Evolutionary conservation across 2,888 invertebrate genomes (phyloP).

Genomic region (Eupithecia abbreviata): DNA sequence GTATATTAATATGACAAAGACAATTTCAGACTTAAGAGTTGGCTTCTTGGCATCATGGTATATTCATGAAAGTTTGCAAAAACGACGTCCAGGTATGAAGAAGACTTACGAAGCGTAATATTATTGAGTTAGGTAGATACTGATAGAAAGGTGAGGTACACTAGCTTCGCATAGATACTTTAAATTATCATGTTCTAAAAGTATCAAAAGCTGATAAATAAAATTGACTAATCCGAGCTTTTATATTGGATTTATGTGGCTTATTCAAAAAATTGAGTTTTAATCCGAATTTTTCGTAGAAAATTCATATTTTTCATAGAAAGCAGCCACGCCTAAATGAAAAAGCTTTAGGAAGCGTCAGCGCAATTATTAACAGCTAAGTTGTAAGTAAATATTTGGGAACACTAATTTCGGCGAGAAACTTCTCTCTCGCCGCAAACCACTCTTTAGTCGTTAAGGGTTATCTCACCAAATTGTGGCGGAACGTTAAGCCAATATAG

Average conservation of each 20-base stretch:
- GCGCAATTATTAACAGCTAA: conserved; percentile 13
- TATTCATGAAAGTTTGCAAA: background rate
- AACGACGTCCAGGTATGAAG: background rate
- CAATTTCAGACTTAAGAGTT: background rate
- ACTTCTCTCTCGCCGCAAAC: conserved; percentile 24
- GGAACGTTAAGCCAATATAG: conserved; percentile 23
- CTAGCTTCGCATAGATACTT: background rate
- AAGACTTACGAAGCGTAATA: background rate
- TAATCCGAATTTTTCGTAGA: background rate
- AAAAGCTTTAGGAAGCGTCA: background rate
- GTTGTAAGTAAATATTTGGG: conserved; percentile 26
- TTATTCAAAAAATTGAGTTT: background rate
- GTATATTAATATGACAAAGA: background rate
- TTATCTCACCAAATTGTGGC: conserved; percentile 32
- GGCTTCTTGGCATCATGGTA: background rate
- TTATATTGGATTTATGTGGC: background rate
- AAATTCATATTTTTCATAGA: background rate
- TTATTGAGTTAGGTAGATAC: background rate
- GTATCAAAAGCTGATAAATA: background rate
- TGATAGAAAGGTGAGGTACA: background rate
- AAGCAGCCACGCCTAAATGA: background rate
- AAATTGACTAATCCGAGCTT: background rate
- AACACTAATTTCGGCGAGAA: conserved; percentile 29
- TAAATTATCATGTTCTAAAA: background rate
- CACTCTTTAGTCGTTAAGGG: conserved; percentile 28